Evolutionary conservation across 2,797 vertebrate species (phyloP).

Genomic region (Coreius guichenoti): DNA sequence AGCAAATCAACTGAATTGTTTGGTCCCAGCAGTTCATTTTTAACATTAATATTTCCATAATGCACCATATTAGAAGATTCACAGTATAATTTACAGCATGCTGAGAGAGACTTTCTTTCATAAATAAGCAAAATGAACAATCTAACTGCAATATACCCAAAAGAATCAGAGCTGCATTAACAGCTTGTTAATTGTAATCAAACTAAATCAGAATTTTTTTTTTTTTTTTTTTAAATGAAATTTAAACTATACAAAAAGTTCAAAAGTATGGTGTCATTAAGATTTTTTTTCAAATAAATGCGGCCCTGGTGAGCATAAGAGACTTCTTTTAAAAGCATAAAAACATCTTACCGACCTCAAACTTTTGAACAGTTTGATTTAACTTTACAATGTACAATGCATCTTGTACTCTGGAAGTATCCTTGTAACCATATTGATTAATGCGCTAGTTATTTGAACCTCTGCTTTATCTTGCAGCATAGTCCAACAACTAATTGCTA

Average conservation of each 20-base stretch:
- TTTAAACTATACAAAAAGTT: too few species aligned
- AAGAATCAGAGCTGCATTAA: not conserved
- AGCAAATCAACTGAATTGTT: not conserved
- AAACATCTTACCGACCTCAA: not conserved
- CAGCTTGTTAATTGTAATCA: not conserved
- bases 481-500: constrained; percentile 20
- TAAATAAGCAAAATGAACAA: not conserved
- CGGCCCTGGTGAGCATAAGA: not conserved
- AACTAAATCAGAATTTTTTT: not conserved
- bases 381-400: not conserved
- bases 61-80: not conserved
- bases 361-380: not conserved
- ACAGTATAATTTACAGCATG: not conserved
- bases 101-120: not conserved
- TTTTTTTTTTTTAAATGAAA: too few species aligned
- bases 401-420: not conserved
- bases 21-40: not conserved
- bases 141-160: not conserved
- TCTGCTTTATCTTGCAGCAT: constrained; percentile 39
- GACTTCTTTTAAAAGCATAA: not conserved
- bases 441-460: constrained; percentile 7
- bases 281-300: not conserved
- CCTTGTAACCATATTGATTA: constrained; percentile 8
- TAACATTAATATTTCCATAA: not conserved
- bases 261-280: not conserved